Evolutionary conservation across 2,797 vertebrate genomes (phyloP), one percentile per base, ranked within the genome.

Genomic region (Ctenopoma kingsleyae): DNA sequence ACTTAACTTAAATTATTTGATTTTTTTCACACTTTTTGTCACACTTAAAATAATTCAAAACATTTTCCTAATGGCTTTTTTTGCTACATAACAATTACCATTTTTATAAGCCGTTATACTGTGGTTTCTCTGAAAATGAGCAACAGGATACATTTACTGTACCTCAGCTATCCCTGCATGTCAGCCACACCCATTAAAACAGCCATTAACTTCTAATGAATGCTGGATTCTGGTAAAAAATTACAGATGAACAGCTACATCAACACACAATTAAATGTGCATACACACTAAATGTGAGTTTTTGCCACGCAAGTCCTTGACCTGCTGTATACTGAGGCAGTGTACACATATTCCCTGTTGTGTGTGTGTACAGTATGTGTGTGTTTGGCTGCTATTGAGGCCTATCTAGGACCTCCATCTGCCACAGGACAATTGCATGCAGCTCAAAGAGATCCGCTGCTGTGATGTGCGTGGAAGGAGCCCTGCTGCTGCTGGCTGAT

Each of bases 401-500:
- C 54, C 71, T 89, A 90, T 91, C 90, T 74, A 10, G 15, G 69
- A 80, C 71, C 76, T 80, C 67, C 81, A 90, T 87, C 91, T 89
- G 85, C 68, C 57, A 44, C 1, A 3, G 74, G 76, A 91, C 87
- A 90, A 91, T 87, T 20, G 74, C 66, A 46, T 60, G 25, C 71
- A 72, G 80, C 89, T 90, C 89, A 87, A 89, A 91, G 89, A 87
- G 90, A 92, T 90, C 83, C 69, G 76, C 67, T 62, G 56, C 82
- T 86, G 67, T 85, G 85, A 91, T 89, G 87, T 83, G 73, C 77
- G 60, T 83, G 74, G 84, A 88, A 89, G 91, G 83, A 91, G 83
- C 38, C 80, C 72, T 58, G 84, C 83, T 89, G 82, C 84, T 78
- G 80, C 41, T 66, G 76, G 76, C 15, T 83, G 71, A 65, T 92